Base-by-base conservation (phyloP, 2,888 invertebrate species). In the Phyllotreta cruciferae region DNA sequence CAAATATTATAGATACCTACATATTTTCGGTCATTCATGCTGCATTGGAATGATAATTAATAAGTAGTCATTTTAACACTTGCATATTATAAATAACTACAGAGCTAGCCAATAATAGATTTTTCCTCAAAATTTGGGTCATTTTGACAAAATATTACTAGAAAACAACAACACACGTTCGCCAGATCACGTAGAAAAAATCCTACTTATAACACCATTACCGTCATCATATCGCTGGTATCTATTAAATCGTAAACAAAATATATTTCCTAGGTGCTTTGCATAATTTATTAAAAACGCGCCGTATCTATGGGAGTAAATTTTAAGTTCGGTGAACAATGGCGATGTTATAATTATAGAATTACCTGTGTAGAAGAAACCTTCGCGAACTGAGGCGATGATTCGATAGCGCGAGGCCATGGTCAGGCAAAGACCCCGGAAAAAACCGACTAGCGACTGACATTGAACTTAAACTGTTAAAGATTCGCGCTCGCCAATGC, bases 361-460 rank as follows among this genome's bases (percentile, higher is more conserved):
- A 37, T 36, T 38, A 11, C 5, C 35, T 14, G n/a, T 54, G 63
- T 44, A 47, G 37, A 6, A 41, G 37, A 50, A 34, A 52, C 58
- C 52, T 58, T 52, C 13, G 42, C 57, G 56, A 63, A 63, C 53
- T 39, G 64, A 24, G 24, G 24, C 64, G 67, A 66, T 63, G 66
- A 62, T 66, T 58, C 64, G 44, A 60, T 56, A 13, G 56, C 41
- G 60, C 62, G 65, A 60, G 74, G 76, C 75, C 74, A 75, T 67
- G 76, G 75, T 70, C 75, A 78, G 78, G 75, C 80, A 77, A 78
- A 77, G 78, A 79, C 79, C 80, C 79, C 77, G 76, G 77, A 76
- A 75, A 74, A 75, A 76, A 73, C 35, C 11, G 50, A 73, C 72
- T 68, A 71, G 67, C 71, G 73, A 74, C 74, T 76, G 76, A 73